phyloP scores from a whole-genome alignment of 2,797 vertebrate species.

The Spatula clypeata region DNA sequence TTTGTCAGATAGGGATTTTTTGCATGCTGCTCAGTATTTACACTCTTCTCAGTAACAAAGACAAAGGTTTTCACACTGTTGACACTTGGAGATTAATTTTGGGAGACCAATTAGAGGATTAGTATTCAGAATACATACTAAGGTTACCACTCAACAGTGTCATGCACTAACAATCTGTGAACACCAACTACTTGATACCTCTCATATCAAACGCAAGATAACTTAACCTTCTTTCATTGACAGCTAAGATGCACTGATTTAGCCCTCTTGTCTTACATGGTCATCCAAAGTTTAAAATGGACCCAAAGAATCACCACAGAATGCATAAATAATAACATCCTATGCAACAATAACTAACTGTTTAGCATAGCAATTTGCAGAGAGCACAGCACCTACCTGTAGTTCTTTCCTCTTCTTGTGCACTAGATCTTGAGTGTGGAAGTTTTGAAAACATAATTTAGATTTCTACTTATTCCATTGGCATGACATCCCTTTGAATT shows the following conservation, averaged over 20 bases:
- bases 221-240: neutral
- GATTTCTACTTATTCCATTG: slow-evolving; percentile 16
- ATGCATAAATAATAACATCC: neutral
- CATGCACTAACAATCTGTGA: neutral
- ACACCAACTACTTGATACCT: neutral
- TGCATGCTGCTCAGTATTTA: neutral
- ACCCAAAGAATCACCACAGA: neutral
- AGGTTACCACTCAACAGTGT: neutral
- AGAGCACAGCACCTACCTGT: neutral
- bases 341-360: neutral
- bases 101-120: neutral
- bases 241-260: neutral
- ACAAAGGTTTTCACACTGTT: neutral
- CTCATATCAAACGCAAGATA: neutral
- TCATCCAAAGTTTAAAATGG: neutral
- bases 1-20: neutral
- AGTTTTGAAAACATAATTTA: neutral
- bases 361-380: neutral
- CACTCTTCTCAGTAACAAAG: neutral
- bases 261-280: neutral
- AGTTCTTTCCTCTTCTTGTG: neutral
- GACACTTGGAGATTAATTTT: neutral
- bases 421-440: neutral
- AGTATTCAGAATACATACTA: neutral
- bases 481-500: neutral